Percentiles rank a stretch among this genome's conserved stretches.
phyloP scores from a whole-genome alignment of 2,113 vertebrate species.

The Romanogobio albipinnatus region DNA sequence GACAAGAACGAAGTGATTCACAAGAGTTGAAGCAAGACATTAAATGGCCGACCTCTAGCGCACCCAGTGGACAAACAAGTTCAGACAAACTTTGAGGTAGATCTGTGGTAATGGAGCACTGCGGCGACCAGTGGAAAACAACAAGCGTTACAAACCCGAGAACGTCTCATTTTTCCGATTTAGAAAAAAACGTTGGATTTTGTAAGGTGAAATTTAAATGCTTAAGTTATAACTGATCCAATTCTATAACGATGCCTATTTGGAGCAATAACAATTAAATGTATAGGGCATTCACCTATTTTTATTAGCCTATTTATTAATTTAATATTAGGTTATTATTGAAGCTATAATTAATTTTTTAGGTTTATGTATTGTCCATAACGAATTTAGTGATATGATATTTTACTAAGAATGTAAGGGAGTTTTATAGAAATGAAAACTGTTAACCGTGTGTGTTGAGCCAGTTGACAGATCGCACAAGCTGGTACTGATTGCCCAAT shows the following conservation, averaged over 20 bases:
- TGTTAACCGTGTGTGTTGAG: not conserved
- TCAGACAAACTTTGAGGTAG: not conserved
- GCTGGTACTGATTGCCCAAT: no score
- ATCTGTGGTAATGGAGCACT: not conserved
- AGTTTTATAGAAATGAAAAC: not conserved
- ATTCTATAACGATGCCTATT: not conserved
- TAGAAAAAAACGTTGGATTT: not conserved
- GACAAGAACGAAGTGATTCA: constrained; percentile 58
- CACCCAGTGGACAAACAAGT: constrained; percentile 32
- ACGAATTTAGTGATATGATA: not conserved
- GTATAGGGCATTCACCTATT: not conserved
- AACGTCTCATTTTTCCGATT: no score
- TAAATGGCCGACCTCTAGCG: constrained; percentile 41
- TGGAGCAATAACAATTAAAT: not conserved
- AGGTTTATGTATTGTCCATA: not conserved
- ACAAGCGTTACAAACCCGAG: not conserved
- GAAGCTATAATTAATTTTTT: no score
- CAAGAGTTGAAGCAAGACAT: constrained; percentile 36
- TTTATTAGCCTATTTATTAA: not conserved
- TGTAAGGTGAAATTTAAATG: no score
- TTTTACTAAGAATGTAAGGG: not conserved
- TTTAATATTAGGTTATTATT: not conserved
- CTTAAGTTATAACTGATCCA: no score
- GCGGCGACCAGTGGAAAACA: constrained; percentile 1
- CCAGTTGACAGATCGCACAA: no score